Evolutionary conservation across 1,140 invertebrate species (phyloP), one percentile per base, ranked within the genome.

Genomic region (Gryllus bimaculatus): DNA sequence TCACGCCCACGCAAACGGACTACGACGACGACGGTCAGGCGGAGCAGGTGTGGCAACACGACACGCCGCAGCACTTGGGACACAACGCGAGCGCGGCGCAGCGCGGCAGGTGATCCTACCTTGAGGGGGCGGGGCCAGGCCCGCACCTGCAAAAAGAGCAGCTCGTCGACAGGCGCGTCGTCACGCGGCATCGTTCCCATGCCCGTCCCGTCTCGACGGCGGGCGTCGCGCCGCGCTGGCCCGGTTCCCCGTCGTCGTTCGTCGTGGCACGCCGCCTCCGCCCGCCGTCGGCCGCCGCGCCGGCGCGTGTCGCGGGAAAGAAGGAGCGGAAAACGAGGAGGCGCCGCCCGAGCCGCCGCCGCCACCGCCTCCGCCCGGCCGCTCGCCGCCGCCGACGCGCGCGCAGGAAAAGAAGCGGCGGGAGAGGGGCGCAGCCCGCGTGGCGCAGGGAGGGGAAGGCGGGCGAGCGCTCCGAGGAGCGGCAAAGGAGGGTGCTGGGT

Each of bases 231-330:
- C n/a, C 54, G 18, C 54, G 54, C 10, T 66, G 54, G 18, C 54
- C 8, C 54, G 54, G 10, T 10, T 13, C 10, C 54, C 54, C 0
- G n/a, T 66, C 10, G 54, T 10, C 54, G 8, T 8, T 15, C 49
- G 54, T 13, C 54, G 54, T 66, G 10, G 18, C 54, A n/a, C 7
- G 54, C n/a, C 10, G 54, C 54, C 18, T 66, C 10, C 10, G 54
- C n/a, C 54, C 18, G 1, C 54, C 54, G 54, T 3, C 54, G 54
- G 2, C 54, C n/a, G 18, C 54, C 54, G 54, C 10, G 54, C 54
- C 54, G 54, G 54, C 54, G 54, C 54, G n/a, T n/a, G 54, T 66
- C 54, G 54, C 54, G 54, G 54, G 54, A 66, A 66, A 66, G 54
- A 66, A 66, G 54, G 54, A 66, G 18, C 18, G n/a, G 54, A 7